Evolutionary conservation across 1,140 invertebrate species (phyloP), one percentile per base, ranked within the genome.

Genomic region (Polyergus mexicanus): DNA sequence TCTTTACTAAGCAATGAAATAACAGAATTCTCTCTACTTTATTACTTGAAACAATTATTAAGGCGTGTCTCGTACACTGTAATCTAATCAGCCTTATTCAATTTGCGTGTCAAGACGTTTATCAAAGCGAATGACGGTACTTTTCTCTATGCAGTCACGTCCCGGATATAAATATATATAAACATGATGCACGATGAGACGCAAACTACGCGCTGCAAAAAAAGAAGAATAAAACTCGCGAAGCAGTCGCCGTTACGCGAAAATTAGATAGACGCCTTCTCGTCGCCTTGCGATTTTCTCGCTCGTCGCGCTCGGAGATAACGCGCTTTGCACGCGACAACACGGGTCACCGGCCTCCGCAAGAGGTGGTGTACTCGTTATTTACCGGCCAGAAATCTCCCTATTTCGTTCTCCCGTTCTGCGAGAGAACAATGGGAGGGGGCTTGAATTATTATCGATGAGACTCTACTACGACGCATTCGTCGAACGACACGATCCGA

Each of bases 281-380:
- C 68, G 84, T 89, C 86, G 86, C 41, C 41, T 75, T 25, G 74
- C 38, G 86, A 89, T 88, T 84, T 86, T 80, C 83, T 85, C 86
- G 63, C 78, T 63, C 69, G 58, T 56, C 63, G 44, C 22, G 44
- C 22, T 16, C 66, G 63, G 7, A 78, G 87, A 88, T 89, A 89
- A 83, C 84, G 72, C 87, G 71, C 54, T 71, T 66, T 47, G 66
- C 86, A 85, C 87, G 87, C 80, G 88, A 88, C 86, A 80, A 66
- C 75, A 10, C 76, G 87, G 87, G 87, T 89, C 88, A 84, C 32
- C 87, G 88, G 84, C 88, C 87, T 86, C 38, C 84, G 38, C 28
- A 71, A 74, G 76, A 74, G 72, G 74, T 69, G 87, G 84, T 71
- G 71, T 85, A 69, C 84, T 76, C 87, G 76, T 88, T 89, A 88